These are phyloP conservation scores for Auanema sp. DNA, from an alignment of 2,888 invertebrate genomes.

Conservation along the genomic window DNA sequence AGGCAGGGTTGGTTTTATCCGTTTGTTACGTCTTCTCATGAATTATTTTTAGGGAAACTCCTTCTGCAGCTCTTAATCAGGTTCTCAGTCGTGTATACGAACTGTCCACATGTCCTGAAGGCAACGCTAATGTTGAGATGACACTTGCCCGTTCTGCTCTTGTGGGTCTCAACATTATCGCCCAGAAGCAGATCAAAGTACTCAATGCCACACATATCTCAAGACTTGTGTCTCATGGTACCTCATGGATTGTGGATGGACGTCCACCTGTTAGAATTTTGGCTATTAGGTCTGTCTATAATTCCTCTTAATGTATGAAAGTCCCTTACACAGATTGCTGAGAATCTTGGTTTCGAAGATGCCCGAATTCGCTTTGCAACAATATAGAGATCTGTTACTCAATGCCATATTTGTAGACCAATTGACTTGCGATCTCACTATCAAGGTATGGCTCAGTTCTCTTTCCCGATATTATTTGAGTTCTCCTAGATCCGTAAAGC, in stretches of 20 bases:
- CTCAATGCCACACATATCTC: conserved; percentile 42
- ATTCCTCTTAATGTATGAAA: neutral
- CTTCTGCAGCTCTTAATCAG: conserved; percentile 25
- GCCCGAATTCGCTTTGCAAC: conserved; percentile 52
- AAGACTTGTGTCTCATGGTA: conserved; percentile 45
- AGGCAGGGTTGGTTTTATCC: conserved; percentile 25
- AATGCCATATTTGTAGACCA: conserved; percentile 52
- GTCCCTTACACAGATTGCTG: conserved; percentile 30
- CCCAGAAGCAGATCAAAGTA: conserved; percentile 51
- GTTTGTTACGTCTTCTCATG: neutral
- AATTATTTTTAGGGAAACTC: conserved; percentile 18
- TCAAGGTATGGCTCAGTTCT: conserved; percentile 28
- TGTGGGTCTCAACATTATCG: conserved; percentile 58
- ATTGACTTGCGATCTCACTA: conserved; percentile 43
- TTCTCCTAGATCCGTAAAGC: conserved; percentile 55
- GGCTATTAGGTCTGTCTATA: conserved; percentile 37
- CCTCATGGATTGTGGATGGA: conserved; percentile 44
- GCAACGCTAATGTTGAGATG: conserved; percentile 27
- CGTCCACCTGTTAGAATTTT: conserved; percentile 51
- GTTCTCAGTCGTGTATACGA: conserved; percentile 42
- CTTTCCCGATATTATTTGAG: too few relatives aligned
- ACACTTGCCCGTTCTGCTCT: conserved; percentile 42
- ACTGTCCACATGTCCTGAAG: conserved; percentile 26
- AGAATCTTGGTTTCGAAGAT: conserved; percentile 55
- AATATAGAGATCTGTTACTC: conserved; percentile 55